Base-by-base conservation (phyloP, 2,888 invertebrate genomes). In the Tetragonula carbonaria region DNA sequence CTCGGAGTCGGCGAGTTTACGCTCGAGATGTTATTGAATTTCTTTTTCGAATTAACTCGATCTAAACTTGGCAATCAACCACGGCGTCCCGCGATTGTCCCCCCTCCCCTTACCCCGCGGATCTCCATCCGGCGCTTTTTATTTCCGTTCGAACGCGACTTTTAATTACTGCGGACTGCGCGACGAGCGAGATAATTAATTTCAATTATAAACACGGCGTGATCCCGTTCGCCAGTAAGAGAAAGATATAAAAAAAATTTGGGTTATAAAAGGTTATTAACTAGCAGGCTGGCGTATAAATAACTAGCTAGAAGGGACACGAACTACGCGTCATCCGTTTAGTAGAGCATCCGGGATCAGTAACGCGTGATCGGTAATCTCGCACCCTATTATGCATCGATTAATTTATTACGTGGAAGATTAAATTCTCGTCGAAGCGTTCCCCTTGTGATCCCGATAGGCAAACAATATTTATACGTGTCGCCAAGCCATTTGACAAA, bases 261-360 rank as follows among this genome's bases (percentile, higher is more conserved):
- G 59, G 79, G 72, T 79, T 85, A 79, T 14, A 45, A 53, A 68
- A 78, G 78, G 75, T 85, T 85, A 78, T 72, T 78, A 78, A 67
- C 72, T 72, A 76, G 75, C 59, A 28, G 45, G 28, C 16, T 45
- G 6, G 23, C 18, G 65, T 85, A 86, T 85, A 81, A 85, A 86
- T 86, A 85, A 33, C 50, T 5, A n/a, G 4, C 13, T 51, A 38
- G 71, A 77, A 85, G 72, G 73, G 81, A 67, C 55, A 85, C 75
- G 86, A 81, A 78, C 74, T 74, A 72, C 85, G 72, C 79, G 85
- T 84, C 80, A 77, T 55, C 75, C 86, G 86, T 85, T 86, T 85
- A 86, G 76, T 86, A 53, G 86, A 82, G 86, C 86, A 78, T 82
- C 78, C 86, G 86, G 82, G 86, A 78, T 82, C 86, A 78, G 81